phyloP scores from a whole-genome alignment of 1,140 invertebrate species.

The Lepidurus apus region DNA sequence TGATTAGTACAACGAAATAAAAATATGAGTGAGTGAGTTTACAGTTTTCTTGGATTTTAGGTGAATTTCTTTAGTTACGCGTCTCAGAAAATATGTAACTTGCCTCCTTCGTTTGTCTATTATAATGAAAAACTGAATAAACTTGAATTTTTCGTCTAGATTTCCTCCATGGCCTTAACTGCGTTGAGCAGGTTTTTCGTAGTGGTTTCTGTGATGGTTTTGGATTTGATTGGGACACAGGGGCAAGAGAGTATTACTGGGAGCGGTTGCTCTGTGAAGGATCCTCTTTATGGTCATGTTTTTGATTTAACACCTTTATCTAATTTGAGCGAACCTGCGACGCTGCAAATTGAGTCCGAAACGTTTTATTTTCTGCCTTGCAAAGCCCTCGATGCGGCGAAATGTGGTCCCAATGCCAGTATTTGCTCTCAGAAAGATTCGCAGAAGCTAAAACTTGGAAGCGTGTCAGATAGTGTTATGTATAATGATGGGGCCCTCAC shows the following conservation, averaged over 20 bases:
- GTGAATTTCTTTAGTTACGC: too few relatives aligned
- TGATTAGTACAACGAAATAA: too few relatives aligned
- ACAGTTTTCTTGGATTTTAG: too few relatives aligned
- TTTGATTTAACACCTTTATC: slow-evolving; percentile 31
- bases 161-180: background rate
- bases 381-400: background rate
- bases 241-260: slow-evolving; percentile 26
- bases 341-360: background rate
- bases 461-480: background rate
- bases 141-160: too few relatives aligned
- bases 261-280: slow-evolving; percentile 19
- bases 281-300: slow-evolving; percentile 30
- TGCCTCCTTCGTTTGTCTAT: too few relatives aligned
- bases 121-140: too few relatives aligned
- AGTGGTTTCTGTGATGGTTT: background rate
- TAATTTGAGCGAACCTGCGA: slow-evolving; percentile 31
- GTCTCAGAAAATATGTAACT: too few relatives aligned
- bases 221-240: background rate
- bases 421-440: background rate
- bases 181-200: background rate
- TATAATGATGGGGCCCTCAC: background rate
- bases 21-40: too few relatives aligned
- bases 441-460: background rate
- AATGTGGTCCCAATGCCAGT: background rate
- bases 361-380: slow-evolving; percentile 6